Evolutionary conservation across 2,113 vertebrate genomes (phyloP).

Genomic region (Tamias sibiricus): DNA sequence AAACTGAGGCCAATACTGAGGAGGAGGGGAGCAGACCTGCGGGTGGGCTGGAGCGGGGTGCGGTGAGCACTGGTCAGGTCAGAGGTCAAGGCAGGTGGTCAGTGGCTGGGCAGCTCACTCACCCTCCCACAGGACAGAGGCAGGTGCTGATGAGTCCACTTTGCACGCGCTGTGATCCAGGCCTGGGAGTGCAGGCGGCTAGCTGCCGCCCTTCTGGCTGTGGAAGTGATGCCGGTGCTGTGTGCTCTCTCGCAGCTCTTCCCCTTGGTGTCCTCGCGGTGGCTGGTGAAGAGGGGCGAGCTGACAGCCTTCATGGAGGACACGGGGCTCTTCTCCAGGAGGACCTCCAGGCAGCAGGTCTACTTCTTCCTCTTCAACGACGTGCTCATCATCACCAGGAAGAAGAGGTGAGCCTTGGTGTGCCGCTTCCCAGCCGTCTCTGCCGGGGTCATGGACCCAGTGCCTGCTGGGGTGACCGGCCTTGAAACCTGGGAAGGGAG

Average conservation of each 20-base stretch:
- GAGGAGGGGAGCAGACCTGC: too few relatives aligned
- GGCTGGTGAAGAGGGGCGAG: conserved; percentile 96
- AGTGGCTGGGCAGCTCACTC: not conserved
- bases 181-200: too few relatives aligned
- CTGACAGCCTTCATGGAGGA: conserved; percentile 93
- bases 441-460: not conserved
- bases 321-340: conserved; percentile 93
- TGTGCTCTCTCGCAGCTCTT: conserved; percentile 90
- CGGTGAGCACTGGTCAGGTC: not conserved
- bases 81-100: not conserved
- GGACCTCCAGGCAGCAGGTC: conserved; percentile 93
- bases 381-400: conserved; percentile 97
- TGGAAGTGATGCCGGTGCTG: too few relatives aligned
- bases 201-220: too few relatives aligned
- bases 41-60: not conserved
- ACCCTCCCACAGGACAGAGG: not conserved
- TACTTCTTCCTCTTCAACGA: conserved; percentile 99
- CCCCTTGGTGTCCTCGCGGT: conserved; percentile 96
- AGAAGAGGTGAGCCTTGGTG: conserved; percentile 92
- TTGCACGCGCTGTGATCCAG: not conserved
- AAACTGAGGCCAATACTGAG: not conserved
- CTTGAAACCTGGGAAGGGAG: not conserved
- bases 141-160: not conserved
- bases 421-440: too few relatives aligned
- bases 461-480: accelerated